phyloP scores from a whole-genome alignment of 2,113 vertebrate genomes.

The Takifugu bimaculatus region DNA sequence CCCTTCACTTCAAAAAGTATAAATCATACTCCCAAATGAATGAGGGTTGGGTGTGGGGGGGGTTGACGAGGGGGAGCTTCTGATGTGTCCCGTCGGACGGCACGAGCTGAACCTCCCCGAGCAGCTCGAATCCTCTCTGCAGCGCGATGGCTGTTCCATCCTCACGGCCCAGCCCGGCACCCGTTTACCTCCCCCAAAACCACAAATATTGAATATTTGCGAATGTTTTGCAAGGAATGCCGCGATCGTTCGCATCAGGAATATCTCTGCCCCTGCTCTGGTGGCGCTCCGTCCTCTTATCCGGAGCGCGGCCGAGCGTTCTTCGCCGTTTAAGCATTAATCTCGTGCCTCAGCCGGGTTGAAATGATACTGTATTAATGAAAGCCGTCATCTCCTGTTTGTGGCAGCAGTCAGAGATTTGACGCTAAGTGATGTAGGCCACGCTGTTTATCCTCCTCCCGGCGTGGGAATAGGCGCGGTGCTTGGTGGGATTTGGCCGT shows the following conservation, averaged over 20 bases:
- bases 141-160: conserved; percentile 56
- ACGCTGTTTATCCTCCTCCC: conserved; percentile 52
- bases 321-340: conserved; percentile 54
- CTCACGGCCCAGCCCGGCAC: conserved; percentile 54
- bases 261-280: no score
- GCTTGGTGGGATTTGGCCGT: conserved; percentile 53
- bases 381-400: conserved; percentile 63
- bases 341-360: conserved; percentile 51
- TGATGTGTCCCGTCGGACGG: conserved; percentile 76
- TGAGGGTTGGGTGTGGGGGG: conserved; percentile 52
- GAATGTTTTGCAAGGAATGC: background rate
- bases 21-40: conserved; percentile 85
- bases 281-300: no score
- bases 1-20: conserved; percentile 84
- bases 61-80: conserved; percentile 69
- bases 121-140: conserved; percentile 70
- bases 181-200: background rate
- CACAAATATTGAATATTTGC: background rate
- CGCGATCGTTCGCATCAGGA: no score
- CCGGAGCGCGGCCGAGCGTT: conserved; percentile 30
- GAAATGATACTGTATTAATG: conserved; percentile 68
- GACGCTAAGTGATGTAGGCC: conserved; percentile 61
- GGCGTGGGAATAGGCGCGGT: conserved; percentile 24
- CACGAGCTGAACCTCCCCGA: conserved; percentile 65
- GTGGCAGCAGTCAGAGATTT: conserved; percentile 51